Percentiles rank a stretch among this genome's conserved stretches.
Conservation (phyloP, 2,888 invertebrate genomes). For the Melipona bicolor region DNA sequence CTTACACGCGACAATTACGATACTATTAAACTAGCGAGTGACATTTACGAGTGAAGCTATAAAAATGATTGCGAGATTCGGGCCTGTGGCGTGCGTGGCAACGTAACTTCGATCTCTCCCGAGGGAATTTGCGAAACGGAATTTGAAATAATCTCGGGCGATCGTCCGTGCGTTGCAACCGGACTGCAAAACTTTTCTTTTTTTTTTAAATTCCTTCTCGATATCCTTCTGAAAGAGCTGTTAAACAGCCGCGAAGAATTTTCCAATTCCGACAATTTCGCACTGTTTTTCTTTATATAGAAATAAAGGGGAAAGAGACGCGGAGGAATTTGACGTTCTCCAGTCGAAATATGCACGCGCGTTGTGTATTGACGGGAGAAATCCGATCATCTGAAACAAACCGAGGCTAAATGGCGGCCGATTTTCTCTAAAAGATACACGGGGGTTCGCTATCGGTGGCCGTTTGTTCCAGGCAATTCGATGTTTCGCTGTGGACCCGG, state of each 20-base stretch:
- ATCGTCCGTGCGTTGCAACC: too few species aligned
- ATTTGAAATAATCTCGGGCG: not conserved
- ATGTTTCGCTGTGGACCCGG: conserved; percentile 2
- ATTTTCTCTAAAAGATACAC: not conserved
- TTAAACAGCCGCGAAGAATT: too few species aligned
- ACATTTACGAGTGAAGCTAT: not conserved
- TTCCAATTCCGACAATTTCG: too few species aligned
- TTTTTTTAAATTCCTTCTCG: too few species aligned
- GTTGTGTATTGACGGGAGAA: too few species aligned
- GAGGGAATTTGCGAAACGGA: conserved; percentile 16
- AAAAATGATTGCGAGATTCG: not conserved
- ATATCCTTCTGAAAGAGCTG: too few species aligned
- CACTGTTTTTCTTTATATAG: too few species aligned
- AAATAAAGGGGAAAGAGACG: too few species aligned
- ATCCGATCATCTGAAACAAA: too few species aligned
- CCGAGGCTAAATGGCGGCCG: not conserved
- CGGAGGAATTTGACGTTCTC: too few species aligned
- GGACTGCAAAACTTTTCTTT: too few species aligned
- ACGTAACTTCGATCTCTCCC: not conserved
- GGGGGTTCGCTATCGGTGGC: conserved; percentile 17
- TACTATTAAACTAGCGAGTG: not conserved
- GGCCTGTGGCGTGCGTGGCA: conserved; percentile 42
- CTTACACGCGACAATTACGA: not conserved
- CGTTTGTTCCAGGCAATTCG: conserved; percentile 23
- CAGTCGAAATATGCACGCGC: too few species aligned